phyloP scores from a whole-genome alignment of 2,113 vertebrate genomes.

The Cynopterus brachyotis region DNA sequence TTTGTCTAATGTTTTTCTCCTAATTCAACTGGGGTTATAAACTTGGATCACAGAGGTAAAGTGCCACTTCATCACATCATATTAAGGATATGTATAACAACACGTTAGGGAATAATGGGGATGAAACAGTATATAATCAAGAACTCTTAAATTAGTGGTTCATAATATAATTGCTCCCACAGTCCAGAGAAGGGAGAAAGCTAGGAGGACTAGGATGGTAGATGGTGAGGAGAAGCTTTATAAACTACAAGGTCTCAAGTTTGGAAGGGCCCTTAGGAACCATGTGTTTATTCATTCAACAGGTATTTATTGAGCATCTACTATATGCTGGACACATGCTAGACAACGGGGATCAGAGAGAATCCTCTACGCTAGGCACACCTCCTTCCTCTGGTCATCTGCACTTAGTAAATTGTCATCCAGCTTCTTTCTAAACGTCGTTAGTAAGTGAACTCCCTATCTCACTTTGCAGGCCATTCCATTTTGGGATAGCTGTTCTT shows the following conservation, averaged over 20 bases:
- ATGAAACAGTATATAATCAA: constrained; percentile 46
- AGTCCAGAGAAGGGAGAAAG: constrained; percentile 16
- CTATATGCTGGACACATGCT: background rate
- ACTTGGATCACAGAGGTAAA: background rate
- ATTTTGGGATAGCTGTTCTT: background rate
- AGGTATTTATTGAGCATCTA: background rate
- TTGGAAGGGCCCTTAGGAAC: background rate
- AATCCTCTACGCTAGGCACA: background rate
- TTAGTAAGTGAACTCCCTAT: background rate
- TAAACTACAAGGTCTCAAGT: background rate
- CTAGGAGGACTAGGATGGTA: background rate
- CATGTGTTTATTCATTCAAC: background rate
- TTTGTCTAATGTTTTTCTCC: background rate
- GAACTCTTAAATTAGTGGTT: constrained; percentile 42
- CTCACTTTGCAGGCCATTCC: background rate
- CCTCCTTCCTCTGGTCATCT: background rate
- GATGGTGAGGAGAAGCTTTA: background rate
- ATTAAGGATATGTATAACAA: background rate
- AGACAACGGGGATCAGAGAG: background rate
- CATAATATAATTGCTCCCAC: constrained; percentile 16
- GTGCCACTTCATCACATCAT: background rate
- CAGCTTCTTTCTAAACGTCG: background rate
- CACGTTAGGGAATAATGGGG: background rate
- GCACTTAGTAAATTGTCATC: background rate
- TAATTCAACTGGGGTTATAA: background rate